Conservation (phyloP, 2,797 vertebrate species). For the Lepilemur ruficaudatus region DNA sequence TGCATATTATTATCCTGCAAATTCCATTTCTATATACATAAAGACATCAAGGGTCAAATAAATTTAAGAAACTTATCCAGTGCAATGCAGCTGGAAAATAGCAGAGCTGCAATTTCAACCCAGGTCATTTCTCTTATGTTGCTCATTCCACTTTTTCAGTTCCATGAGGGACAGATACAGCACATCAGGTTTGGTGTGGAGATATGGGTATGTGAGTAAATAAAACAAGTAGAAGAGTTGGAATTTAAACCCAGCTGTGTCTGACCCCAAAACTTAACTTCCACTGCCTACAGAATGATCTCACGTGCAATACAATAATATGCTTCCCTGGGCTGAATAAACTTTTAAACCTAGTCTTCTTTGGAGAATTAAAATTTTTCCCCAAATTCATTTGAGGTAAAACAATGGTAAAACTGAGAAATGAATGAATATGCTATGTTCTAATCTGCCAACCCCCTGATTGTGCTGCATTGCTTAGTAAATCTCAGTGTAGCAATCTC, state of each 20-base stretch:
- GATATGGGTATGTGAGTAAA: not conserved
- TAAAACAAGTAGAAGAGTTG: not conserved
- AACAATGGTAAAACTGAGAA: not conserved
- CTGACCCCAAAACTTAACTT: not conserved
- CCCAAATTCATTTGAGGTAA: not conserved
- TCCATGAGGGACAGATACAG: not conserved
- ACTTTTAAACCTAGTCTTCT: not conserved
- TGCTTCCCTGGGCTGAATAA: not conserved
- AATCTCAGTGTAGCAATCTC: not conserved
- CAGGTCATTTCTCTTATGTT: not conserved
- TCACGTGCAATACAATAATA: not conserved
- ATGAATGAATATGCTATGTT: not conserved
- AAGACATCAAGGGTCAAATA: not conserved
- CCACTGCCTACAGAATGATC: not conserved
- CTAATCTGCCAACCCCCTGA: not conserved
- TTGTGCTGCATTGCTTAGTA: not conserved
- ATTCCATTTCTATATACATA: not conserved
- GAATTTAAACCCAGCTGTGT: not conserved
- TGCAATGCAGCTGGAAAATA: not conserved
- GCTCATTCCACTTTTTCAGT: not conserved
- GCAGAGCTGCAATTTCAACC: not conserved
- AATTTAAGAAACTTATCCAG: not conserved
- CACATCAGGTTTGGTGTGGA: not conserved
- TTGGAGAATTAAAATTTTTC: not conserved
- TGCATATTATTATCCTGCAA: not conserved